Evolutionary conservation across 2,888 invertebrate species (phyloP), one percentile per base, ranked within the genome.

Genomic region (Troilus luridus): DNA sequence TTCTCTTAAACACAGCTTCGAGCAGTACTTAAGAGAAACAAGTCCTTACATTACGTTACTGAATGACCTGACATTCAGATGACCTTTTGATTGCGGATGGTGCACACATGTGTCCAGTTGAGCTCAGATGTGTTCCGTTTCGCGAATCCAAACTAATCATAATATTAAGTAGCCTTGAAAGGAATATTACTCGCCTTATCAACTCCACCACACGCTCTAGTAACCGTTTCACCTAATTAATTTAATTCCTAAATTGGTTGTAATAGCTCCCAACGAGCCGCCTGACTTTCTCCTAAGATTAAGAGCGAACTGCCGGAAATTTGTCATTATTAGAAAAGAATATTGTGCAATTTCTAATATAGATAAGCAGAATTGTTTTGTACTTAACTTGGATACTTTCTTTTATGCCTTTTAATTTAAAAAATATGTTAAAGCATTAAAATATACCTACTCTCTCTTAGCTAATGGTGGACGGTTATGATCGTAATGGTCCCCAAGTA

Each of bases 221-320:
- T 10, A 14, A 77, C 27, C 41, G 72, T 77, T 77, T 77, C 72
- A 77, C 72, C 72, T 77, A 77, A 77, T 77, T 41, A 77, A 77
- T 77, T 41, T 77, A 77, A 77, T 77, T 77, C 72, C 11, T 77
- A 77, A 77, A 77, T 14, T 41, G 72, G 27, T 77, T 17, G 72
- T 77, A 77, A 77, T 77, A 7, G 17, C 6, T 77, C 19, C 41
- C 72, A 27, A 77, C 27, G 72, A 77, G 27, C 72, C 41, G 12
- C 6, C 41, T 77, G 41, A 77, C 27, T 77, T 77, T 77, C 72
- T 77, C 27, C 14, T 77, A 17, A 77, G 27, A 41, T 77, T 77
- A 27, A 77, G 41, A 77, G 41, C 17, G 72, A 77, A 41, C 72
- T 17, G 41, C 27, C 17, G 72, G 72, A 77, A 41, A 27, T 41